Evolutionary conservation across 1,140 invertebrate genomes (phyloP).

Genomic region (Brachionus rotundiformis): DNA sequence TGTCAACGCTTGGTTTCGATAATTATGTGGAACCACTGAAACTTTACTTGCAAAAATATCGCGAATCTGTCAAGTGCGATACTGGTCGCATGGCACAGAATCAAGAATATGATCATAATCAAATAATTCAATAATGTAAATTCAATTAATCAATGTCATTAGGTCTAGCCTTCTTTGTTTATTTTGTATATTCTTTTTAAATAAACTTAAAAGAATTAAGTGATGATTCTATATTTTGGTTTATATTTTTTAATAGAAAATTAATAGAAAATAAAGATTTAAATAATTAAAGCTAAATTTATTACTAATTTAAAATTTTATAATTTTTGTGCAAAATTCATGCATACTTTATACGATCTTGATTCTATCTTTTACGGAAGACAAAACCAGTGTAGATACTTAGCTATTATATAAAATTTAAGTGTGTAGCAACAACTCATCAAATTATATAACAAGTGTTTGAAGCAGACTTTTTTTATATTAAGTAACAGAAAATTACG

Average conservation of each 20-base stretch:
- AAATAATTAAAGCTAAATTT: not conserved
- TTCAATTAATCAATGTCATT: not conserved
- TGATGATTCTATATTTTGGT: not conserved
- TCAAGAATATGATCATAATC: conserved; percentile 39
- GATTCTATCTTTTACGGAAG: not conserved
- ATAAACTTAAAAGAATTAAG: not conserved
- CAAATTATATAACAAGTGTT: conserved; percentile 4
- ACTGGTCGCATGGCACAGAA: conserved; percentile 7
- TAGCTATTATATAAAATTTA: not conserved
- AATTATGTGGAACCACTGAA: conserved; percentile 97
- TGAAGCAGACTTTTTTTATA: not conserved
- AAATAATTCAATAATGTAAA: conserved; percentile 37
- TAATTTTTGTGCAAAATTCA: not conserved
- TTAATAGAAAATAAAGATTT: not conserved
- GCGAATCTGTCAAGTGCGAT: conserved; percentile 68
- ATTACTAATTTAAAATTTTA: not conserved
- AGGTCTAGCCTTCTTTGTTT: not conserved
- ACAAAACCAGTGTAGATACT: not conserved
- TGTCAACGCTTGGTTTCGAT: conserved; percentile 94
- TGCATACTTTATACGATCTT: too few species aligned
- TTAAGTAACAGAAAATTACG: not conserved
- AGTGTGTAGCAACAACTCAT: not conserved
- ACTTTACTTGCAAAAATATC: conserved; percentile 91
- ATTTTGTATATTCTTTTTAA: conserved; percentile 12
- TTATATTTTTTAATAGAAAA: not conserved